phyloP scores from a whole-genome alignment of 2,113 vertebrate species.

The Elanus axillaris region DNA sequence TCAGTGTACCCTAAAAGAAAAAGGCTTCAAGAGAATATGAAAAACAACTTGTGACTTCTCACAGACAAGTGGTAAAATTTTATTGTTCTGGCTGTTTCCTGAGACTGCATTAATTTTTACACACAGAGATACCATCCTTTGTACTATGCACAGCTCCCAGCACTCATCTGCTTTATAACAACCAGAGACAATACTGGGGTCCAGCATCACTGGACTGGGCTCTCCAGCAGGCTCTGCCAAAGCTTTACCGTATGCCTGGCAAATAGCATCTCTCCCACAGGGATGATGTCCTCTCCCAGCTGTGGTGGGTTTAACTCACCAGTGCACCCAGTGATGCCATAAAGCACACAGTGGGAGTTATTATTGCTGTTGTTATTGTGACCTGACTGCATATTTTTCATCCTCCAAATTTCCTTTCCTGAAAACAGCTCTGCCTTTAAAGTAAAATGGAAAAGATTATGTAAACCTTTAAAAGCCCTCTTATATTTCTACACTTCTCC shows the following conservation, averaged over 20 bases:
- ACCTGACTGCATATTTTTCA: not conserved
- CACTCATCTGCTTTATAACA: not conserved
- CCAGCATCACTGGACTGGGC: not conserved
- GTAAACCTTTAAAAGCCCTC: not conserved
- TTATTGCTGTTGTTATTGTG: not conserved
- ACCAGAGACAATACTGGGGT: not conserved
- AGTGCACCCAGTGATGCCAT: not conserved
- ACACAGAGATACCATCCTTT: not conserved
- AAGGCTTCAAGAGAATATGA: not conserved
- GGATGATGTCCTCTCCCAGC: not conserved
- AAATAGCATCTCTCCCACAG: not conserved
- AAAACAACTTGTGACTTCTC: slow-evolving; percentile 23
- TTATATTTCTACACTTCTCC: not conserved
- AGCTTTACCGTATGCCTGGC: not conserved
- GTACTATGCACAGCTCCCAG: not conserved
- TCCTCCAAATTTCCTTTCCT: not conserved
- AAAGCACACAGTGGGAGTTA: not conserved
- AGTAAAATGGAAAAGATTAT: slow-evolving; percentile 28
- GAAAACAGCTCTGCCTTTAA: slow-evolving; percentile 4
- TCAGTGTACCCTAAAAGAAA: not conserved
- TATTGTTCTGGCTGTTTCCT: not conserved
- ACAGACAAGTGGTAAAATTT: not conserved
- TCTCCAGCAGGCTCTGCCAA: not conserved
- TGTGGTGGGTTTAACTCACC: not conserved
- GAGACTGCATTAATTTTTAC: not conserved